Percentiles rank a stretch among this genome's conserved stretches.
Conservation (phyloP, 2,113 vertebrate genomes). For the Brachionichthys hirsutus region DNA sequence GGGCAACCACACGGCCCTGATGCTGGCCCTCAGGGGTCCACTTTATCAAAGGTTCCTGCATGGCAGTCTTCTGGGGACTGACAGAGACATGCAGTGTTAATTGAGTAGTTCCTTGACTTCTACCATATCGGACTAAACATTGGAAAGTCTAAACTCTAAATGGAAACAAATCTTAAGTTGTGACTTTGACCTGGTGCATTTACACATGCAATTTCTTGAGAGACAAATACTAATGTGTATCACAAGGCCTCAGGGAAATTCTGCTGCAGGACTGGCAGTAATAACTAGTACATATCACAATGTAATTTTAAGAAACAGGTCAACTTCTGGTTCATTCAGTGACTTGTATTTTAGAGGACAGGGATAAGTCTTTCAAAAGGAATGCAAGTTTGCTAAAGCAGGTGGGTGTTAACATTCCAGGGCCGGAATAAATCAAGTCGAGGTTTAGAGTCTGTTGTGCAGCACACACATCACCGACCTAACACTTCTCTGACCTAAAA, state of each 20-base stretch:
- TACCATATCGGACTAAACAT: background rate
- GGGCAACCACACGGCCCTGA: slow-evolving; percentile 52
- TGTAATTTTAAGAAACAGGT: slow-evolving; percentile 6
- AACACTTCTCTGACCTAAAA: slow-evolving; percentile 56
- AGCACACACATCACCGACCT: slow-evolving; percentile 42
- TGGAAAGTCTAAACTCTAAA: slow-evolving; percentile 1
- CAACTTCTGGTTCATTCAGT: slow-evolving; percentile 12
- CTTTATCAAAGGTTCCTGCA: slow-evolving; percentile 14
- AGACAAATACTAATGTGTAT: slow-evolving; percentile 2
- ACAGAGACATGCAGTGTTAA: slow-evolving; percentile 20
- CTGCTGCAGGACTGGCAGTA: background rate
- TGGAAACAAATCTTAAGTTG: background rate
- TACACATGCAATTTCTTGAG: background rate
- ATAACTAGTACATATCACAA: background rate
- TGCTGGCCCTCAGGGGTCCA: slow-evolving; percentile 40
- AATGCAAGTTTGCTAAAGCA: slow-evolving; percentile 41
- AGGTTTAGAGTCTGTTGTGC: slow-evolving; percentile 40
- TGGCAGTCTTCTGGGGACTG: slow-evolving; percentile 53
- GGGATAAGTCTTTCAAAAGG: slow-evolving; percentile 35
- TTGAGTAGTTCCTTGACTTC: too few relatives aligned
- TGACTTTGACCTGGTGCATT: background rate
- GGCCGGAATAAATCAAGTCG: slow-evolving; percentile 34
- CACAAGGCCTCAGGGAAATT: background rate
- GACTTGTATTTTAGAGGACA: background rate
- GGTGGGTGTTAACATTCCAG: slow-evolving; percentile 52